A percentile compares a stretch with the other conserved stretches of the same genome.
phyloP scores from a whole-genome alignment of 2,888 invertebrate genomes.

The Ophion slaviceki region DNA sequence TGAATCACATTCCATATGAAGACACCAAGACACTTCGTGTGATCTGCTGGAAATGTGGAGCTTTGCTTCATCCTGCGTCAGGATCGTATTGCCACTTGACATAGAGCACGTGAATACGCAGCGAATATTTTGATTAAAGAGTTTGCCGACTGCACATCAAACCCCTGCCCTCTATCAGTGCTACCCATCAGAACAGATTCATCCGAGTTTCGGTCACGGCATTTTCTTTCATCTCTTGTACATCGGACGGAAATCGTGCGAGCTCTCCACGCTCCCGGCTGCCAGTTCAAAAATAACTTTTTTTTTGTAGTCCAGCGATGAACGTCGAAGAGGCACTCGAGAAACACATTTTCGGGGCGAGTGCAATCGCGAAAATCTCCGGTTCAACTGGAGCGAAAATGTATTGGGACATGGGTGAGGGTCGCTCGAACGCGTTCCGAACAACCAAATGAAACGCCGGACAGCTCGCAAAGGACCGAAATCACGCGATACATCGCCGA shows the following conservation, averaged over 20 bases:
- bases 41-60: background rate
- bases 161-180: background rate
- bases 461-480: slow-evolving; percentile 49
- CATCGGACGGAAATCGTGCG: slow-evolving; percentile 4
- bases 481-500: slow-evolving; percentile 32
- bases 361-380: slow-evolving; percentile 72
- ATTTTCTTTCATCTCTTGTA: slow-evolving; percentile 58
- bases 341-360: slow-evolving; percentile 73
- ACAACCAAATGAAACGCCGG: slow-evolving; percentile 58
- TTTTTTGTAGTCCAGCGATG: slow-evolving; percentile 27
- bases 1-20: background rate
- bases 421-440: slow-evolving; percentile 49
- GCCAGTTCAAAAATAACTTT: slow-evolving; percentile 15
- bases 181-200: slow-evolving; percentile 38
- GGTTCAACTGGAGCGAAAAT: slow-evolving; percentile 40
- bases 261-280: background rate
- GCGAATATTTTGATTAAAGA: slow-evolving; percentile 37
- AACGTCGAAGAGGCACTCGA: slow-evolving; percentile 77
- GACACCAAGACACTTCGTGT: background rate
- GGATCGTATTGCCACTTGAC: slow-evolving; percentile 37
- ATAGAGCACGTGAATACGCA: background rate
- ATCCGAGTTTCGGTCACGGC: slow-evolving; percentile 33
- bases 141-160: background rate
- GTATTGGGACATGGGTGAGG: background rate
- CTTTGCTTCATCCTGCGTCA: background rate